Evolutionary conservation across 1,140 invertebrate genomes (phyloP).

Genomic region (Brachionus paranguensis): DNA sequence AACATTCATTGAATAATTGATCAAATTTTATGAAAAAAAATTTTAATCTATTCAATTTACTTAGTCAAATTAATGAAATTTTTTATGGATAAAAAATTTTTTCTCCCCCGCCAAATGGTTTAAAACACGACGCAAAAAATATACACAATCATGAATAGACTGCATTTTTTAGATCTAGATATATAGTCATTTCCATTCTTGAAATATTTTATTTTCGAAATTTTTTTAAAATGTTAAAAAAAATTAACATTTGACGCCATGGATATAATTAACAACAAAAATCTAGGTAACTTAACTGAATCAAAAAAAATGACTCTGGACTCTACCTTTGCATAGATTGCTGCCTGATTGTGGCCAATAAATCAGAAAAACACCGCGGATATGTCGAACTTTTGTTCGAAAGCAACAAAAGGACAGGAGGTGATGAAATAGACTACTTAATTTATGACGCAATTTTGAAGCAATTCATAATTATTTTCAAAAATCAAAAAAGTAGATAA

Average conservation of each 20-base stretch:
- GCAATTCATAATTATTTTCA: not conserved
- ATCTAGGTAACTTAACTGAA: not conserved
- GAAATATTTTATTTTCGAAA: not conserved
- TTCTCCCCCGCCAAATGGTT: not conserved
- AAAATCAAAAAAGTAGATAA: not conserved
- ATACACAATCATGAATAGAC: not conserved
- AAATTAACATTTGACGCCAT: not conserved
- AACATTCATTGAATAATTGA: not conserved
- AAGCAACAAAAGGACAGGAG: slow-evolving; percentile 16
- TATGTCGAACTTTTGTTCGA: not conserved
- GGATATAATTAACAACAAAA: not conserved
- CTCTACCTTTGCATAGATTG: not conserved
- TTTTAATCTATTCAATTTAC: no score
- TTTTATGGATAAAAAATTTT: not conserved
- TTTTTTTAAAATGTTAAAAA: not conserved
- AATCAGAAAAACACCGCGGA: not conserved
- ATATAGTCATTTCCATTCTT: not conserved
- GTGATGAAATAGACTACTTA: not conserved
- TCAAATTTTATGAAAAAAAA: not conserved
- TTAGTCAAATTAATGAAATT: no score
- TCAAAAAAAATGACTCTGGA: not conserved
- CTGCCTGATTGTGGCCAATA: not conserved
- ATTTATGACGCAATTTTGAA: not conserved
- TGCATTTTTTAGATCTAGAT: not conserved
- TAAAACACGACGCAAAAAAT: not conserved